Percentiles rank a stretch among this genome's conserved stretches.
These are phyloP conservation scores for Drosophila repleta DNA, from an alignment of 1,140 invertebrate genomes.

Conservation along the genomic window DNA sequence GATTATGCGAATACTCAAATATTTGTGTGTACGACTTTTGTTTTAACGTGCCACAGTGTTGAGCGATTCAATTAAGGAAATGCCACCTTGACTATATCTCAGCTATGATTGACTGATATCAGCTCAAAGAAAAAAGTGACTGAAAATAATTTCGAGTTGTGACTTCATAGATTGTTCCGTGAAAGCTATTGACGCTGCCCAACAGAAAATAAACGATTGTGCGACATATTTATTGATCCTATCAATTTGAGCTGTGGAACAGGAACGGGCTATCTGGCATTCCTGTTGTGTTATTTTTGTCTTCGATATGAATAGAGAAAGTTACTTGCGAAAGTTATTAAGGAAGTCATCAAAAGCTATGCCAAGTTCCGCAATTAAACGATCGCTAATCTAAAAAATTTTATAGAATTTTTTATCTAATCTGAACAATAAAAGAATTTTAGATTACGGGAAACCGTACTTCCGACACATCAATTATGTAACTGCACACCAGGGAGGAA, in stretches of 20 bases:
- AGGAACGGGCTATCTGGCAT: neutral
- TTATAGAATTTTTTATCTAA: neutral
- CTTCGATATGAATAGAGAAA: conserved; percentile 12
- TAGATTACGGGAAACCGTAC: too few species aligned
- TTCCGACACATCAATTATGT: too few species aligned
- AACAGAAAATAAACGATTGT: conserved; percentile 4
- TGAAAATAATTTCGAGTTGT: conserved; percentile 48
- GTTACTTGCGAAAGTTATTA: neutral
- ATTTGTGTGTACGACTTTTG: conserved; percentile 3
- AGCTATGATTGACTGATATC: conserved; percentile 59
- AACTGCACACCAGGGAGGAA: neutral
- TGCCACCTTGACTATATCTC: conserved; percentile 22
- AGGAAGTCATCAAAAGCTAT: neutral
- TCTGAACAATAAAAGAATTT: neutral
- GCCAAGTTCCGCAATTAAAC: neutral
- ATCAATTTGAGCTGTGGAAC: conserved; percentile 1
- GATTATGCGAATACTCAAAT: conserved; percentile 13
- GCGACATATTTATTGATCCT: conserved; percentile 20
- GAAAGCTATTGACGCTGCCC: conserved; percentile 12
- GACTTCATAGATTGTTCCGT: conserved; percentile 51
- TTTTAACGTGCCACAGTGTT: conserved; percentile 5
- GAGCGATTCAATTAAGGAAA: conserved; percentile 28
- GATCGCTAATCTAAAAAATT: neutral
- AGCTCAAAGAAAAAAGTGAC: conserved; percentile 9
- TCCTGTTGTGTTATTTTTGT: too few species aligned